Conservation (phyloP, 1,140 invertebrate species). For the Monomorium pharaonis region DNA sequence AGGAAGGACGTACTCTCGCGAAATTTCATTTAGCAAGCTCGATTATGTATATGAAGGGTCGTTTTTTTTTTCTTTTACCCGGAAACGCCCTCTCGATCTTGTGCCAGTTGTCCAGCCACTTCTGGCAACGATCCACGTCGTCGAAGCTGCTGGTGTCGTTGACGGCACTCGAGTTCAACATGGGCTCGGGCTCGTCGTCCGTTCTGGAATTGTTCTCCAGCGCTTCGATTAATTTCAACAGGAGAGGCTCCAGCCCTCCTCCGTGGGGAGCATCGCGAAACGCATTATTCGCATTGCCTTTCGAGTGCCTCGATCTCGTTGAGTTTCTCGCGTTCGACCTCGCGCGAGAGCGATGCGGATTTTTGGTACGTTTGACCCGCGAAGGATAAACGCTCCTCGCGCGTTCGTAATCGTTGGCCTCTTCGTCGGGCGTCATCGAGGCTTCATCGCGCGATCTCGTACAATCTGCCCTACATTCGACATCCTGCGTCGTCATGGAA, state of each 20-base stretch:
- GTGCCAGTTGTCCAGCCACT: slow-evolving; percentile 79
- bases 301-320: background rate
- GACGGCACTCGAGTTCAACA: slow-evolving; percentile 43
- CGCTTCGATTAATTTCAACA: slow-evolving; percentile 70
- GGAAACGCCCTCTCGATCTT: slow-evolving; percentile 79
- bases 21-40: background rate
- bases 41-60: background rate
- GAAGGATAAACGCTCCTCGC: background rate
- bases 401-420: background rate
- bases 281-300: slow-evolving; percentile 43
- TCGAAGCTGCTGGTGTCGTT: slow-evolving; percentile 26
- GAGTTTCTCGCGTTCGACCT: background rate
- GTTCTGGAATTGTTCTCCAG: slow-evolving; percentile 64
- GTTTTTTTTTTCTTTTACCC: slow-evolving; percentile 75
- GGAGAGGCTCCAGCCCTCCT: slow-evolving; percentile 66
- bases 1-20: background rate
- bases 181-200: slow-evolving; percentile 36
- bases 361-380: background rate
- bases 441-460: background rate
- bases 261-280: slow-evolving; percentile 36
- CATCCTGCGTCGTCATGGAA: background rate
- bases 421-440: background rate
- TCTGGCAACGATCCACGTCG: slow-evolving; percentile 77
- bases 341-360: background rate
- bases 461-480: background rate